Base-by-base conservation (phyloP, 2,113 vertebrate species). In the Odontesthes bonariensis region DNA sequence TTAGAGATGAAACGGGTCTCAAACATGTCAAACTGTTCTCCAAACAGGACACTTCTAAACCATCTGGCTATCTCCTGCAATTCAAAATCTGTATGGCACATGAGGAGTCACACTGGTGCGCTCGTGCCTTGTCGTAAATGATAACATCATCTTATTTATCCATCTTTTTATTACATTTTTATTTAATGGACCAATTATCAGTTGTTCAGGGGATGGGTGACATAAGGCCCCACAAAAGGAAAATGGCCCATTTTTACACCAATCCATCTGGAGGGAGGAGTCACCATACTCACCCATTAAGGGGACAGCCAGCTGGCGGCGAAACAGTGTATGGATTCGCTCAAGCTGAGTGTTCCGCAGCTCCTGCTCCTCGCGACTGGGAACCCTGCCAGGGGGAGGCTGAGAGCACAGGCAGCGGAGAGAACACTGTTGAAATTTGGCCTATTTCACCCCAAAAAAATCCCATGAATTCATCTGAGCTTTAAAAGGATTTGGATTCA, bases 291-390 rank as follows among this genome's bases (percentile, higher is more conserved):
- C 90, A 99, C 98, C 97, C 64, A 97, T 93, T 65, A 98, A 94
- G 0, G 98, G 97, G 69, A 99, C 74, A 19, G 96, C 95, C 93
- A 99, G 82, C 93, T 99, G 97, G 73, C 98, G 96, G 69, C 95
- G 94, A 88, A 98, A 99, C 35, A 99, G 95, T 0, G 90, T 93
- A 83, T 98, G 96, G 73, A 99, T 96, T 83, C 94, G 95, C 84
- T 95, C 94, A 0, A 98, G 95, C 92, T 99, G 98, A 71, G 87
- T 81, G 75, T 93, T 95, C 77, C 96, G 87, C 91, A 94, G 92
- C 92, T 96, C 95, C 94, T 98, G 96, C 92, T 97, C 92, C 86
- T 98, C 96, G 0, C 62, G 87, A 44, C 93, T 95, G 54, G 95
- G 92, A 88, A 97, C 86, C 8, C 92, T 95, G 92, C 94, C 97